Percentiles rank a stretch among this genome's conserved stretches.
Evolutionary conservation across 1,140 invertebrate genomes (phyloP).

Genomic region (Bombus polaris): DNA sequence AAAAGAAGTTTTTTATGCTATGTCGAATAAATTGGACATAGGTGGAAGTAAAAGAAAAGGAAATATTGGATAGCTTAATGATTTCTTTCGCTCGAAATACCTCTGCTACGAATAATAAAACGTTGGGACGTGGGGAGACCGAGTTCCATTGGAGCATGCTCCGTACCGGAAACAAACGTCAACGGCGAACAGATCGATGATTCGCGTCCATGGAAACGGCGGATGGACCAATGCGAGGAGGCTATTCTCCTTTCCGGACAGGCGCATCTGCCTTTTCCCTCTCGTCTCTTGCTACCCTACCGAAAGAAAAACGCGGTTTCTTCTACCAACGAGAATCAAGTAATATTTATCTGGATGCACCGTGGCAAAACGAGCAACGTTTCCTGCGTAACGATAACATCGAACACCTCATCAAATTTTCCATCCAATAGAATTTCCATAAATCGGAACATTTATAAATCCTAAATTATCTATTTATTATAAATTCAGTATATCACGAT

Average conservation of each 20-base stretch:
- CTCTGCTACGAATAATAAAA: conserved; percentile 22
- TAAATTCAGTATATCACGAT: no score
- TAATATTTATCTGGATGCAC: not conserved
- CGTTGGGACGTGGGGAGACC: conserved; percentile 15
- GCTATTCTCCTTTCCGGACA: conserved; percentile 59
- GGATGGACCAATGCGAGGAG: conserved; percentile 76
- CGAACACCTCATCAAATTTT: no score
- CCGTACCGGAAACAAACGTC: conserved; percentile 71
- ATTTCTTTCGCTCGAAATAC: not conserved
- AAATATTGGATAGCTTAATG: not conserved
- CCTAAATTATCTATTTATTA: no score
- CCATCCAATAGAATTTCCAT: no score
- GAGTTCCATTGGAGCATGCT: conserved; percentile 71
- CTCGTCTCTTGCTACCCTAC: not conserved
- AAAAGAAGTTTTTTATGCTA: not conserved
- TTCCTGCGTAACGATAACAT: no score
- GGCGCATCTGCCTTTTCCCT: conserved; percentile 56
- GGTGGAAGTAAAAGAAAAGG: not conserved
- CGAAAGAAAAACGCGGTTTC: conserved; percentile 45
- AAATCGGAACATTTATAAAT: no score
- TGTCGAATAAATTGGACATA: not conserved
- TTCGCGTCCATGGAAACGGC: conserved; percentile 80
- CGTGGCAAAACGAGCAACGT: no score
- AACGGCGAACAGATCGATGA: conserved; percentile 78
- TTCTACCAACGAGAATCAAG: not conserved